Evolutionary conservation across 2,888 invertebrate genomes (phyloP).

Genomic region (Diarsia rubi): DNA sequence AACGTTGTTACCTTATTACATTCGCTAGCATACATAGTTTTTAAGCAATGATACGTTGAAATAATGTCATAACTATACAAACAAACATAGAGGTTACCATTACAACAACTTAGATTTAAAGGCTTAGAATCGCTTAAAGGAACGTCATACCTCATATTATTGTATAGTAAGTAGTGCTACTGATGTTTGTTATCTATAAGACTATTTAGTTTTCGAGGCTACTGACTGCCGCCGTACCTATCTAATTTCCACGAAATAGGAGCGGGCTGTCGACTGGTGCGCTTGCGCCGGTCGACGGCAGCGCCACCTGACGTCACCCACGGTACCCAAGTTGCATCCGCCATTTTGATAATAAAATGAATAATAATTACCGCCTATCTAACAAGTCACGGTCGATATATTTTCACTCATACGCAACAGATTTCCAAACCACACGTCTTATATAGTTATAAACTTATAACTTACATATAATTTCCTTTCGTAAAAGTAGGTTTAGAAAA

Average conservation of each 20-base stretch:
- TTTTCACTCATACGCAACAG: slow-evolving; percentile 31
- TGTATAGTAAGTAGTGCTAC: neutral
- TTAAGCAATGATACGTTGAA: neutral
- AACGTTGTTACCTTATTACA: neutral
- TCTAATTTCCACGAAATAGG: slow-evolving; percentile 76
- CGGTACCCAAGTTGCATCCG: slow-evolving; percentile 76
- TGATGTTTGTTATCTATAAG: slow-evolving; percentile 18
- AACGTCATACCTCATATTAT: slow-evolving; percentile 1
- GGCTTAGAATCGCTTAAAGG: neutral
- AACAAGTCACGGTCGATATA: slow-evolving; percentile 45
- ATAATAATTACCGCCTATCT: slow-evolving; percentile 66
- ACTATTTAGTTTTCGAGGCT: slow-evolving; percentile 15
- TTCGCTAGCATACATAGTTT: neutral
- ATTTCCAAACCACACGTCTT: slow-evolving; percentile 25
- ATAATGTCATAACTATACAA: neutral
- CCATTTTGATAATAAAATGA: slow-evolving; percentile 82
- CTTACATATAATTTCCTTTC: neutral
- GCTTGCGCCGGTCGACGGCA: slow-evolving; percentile 49
- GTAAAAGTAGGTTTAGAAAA: neutral
- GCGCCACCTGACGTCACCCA: slow-evolving; percentile 76
- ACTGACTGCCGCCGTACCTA: slow-evolving; percentile 64
- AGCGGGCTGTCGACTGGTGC: slow-evolving; percentile 59
- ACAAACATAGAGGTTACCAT: neutral
- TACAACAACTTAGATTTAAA: neutral
- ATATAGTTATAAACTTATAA: neutral